A percentile compares a stretch with the other conserved stretches of the same genome.
Conservation (phyloP, 2,113 vertebrate species). For the Megaleporinus macrocephalus region DNA sequence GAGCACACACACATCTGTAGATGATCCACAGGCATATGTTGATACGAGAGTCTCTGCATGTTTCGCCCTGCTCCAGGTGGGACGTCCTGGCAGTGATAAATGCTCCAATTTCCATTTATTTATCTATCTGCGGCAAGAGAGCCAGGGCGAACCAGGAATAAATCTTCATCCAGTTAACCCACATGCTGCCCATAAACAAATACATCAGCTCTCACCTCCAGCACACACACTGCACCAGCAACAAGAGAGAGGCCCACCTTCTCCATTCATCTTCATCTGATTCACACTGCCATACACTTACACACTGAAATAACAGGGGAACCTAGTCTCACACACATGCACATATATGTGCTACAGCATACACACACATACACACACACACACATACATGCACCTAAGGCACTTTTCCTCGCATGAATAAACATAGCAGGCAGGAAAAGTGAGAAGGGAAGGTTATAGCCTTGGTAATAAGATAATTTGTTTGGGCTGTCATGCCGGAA, state of each 20-base stretch:
- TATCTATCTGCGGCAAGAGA: slow-evolving; percentile 65
- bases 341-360: slow-evolving; percentile 17
- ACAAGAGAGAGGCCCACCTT: slow-evolving; percentile 14
- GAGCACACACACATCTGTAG: slow-evolving; percentile 31
- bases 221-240: background rate
- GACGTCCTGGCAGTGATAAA: slow-evolving; percentile 65
- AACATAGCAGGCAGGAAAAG: slow-evolving; percentile 25
- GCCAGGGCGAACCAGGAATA: slow-evolving; percentile 67
- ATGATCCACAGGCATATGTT: slow-evolving; percentile 51
- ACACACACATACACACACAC: slow-evolving; percentile 30
- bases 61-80: slow-evolving; percentile 45
- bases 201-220: slow-evolving; percentile 61
- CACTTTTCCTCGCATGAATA: slow-evolving; percentile 22
- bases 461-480: slow-evolving; percentile 58
- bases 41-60: slow-evolving; percentile 58
- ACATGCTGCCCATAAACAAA: slow-evolving; percentile 61
- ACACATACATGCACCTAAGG: slow-evolving; percentile 39
- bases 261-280: slow-evolving; percentile 31
- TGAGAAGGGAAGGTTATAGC: slow-evolving; percentile 51
- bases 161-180: slow-evolving; percentile 73
- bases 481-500: slow-evolving; percentile 56
- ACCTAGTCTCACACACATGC: background rate
- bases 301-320: background rate
- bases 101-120: slow-evolving; percentile 72
- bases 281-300: background rate